Evolutionary conservation across 2,888 invertebrate genomes (phyloP).

Genomic region (Lepidochitona cinerea): DNA sequence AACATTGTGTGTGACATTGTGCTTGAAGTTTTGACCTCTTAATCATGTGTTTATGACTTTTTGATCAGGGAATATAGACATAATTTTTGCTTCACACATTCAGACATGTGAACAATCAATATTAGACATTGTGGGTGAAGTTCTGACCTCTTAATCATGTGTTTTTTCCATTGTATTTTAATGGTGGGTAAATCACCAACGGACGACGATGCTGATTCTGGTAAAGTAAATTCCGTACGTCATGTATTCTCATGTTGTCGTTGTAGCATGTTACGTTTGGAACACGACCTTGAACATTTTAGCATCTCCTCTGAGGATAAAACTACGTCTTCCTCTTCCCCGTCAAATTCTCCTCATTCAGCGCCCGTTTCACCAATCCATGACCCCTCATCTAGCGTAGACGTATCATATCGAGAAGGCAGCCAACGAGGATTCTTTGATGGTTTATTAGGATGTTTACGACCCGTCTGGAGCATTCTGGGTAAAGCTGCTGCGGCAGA

Average conservation of each 20-base stretch:
- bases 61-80: no score
- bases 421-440: slow-evolving; percentile 66
- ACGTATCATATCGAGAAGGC: slow-evolving; percentile 56
- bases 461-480: slow-evolving; percentile 89
- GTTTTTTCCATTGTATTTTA: neutral
- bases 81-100: no score
- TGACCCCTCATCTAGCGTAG: slow-evolving; percentile 48
- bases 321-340: slow-evolving; percentile 43
- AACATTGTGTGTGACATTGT: no score
- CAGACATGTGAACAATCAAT: no score
- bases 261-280: slow-evolving; percentile 67
- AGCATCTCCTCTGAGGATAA: slow-evolving; percentile 50
- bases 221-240: neutral
- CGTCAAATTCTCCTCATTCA: slow-evolving; percentile 55
- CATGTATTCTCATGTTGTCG: slow-evolving; percentile 8
- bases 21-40: no score
- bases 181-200: neutral
- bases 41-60: no score
- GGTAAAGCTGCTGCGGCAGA: slow-evolving; percentile 77
- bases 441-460: slow-evolving; percentile 89
- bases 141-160: neutral
- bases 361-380: slow-evolving; percentile 62
- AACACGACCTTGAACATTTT: slow-evolving; percentile 62
- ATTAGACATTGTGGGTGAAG: no score
- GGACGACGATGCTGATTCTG: neutral